Evolutionary conservation across 2,888 invertebrate genomes (phyloP).

Genomic region (Xylota sylvarum): DNA sequence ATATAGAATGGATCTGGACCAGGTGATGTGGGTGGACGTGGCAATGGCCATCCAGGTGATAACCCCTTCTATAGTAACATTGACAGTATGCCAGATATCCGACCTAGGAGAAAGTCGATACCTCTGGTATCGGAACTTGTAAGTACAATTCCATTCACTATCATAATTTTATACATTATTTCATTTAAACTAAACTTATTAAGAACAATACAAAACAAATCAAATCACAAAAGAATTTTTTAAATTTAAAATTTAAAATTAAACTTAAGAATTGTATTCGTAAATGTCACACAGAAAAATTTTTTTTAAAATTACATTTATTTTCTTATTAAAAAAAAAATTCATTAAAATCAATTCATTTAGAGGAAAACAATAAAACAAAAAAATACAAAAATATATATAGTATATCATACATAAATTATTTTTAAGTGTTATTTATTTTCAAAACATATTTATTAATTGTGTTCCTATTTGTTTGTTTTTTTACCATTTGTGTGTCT

Average conservation of each 20-base stretch:
- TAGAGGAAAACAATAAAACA: constrained; percentile 9
- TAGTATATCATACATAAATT: constrained; percentile 1
- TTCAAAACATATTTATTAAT: constrained; percentile 66
- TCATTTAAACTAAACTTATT: not conserved
- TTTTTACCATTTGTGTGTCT: constrained; percentile 75
- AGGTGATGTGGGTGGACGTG: constrained; percentile 91
- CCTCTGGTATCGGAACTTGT: constrained; percentile 99
- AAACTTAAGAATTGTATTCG: not conserved
- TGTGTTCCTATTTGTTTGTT: constrained; percentile 70
- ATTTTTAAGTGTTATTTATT: constrained; percentile 45
- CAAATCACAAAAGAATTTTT: constrained; percentile 2
- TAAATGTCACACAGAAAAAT: not conserved
- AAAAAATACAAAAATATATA: constrained; percentile 20
- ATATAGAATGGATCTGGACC: constrained; percentile 93
- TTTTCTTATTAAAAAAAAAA: constrained; percentile 1
- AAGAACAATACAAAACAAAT: constrained; percentile 4
- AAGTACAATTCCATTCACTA: constrained; percentile 86
- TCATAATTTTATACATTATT: not conserved
- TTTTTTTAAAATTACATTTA: not conserved
- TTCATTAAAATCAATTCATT: not conserved
- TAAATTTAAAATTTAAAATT: constrained; percentile 5
- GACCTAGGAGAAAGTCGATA: constrained; percentile 98
- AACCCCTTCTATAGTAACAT: constrained; percentile 99
- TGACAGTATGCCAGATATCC: constrained; percentile 99
- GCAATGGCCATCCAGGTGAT: constrained; percentile 96